Evolutionary conservation across 2,888 invertebrate genomes (phyloP), one percentile per base, ranked within the genome.

Genomic region (Cephus sareptanus): DNA sequence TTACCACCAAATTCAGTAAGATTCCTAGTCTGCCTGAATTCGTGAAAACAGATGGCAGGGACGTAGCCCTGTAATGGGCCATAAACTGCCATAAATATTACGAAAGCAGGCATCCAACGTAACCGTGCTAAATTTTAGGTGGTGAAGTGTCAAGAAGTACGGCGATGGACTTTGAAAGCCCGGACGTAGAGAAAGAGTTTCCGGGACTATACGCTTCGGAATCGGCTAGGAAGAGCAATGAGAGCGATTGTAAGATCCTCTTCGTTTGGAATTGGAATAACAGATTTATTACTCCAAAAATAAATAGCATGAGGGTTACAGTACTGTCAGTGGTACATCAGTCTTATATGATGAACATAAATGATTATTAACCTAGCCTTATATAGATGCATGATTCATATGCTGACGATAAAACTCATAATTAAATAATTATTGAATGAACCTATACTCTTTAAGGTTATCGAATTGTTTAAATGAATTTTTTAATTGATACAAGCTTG

Each of bases 161-260:
- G 71, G 71, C 71, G 71, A 96, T 96, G 96, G 96, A 96, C 93
- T 96, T 96, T 91, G 96, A 96, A 92, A 97, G 97, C 91, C 97
- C 97, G 35, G 97, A 97, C 89, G 96, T 96, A 69, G 97, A 97
- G 92, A 97, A 97, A 91, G 97, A 97, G 90, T 97, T 97, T 92
- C 97, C 97, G 34, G 97, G 97, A 74, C 92, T 97, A 76, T 97
- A 97, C 89, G 96, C 96, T 69, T 96, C 96, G 3, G 97, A 97
- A 92, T 93, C 94, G 75, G 95, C 95, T 69, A 95, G 95, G 88
- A 95, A 94, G 91, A 95, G 94, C 89, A 96, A 96, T 88, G 96
- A 97, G 92, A 96, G 96, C 90, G 96, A 97, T 90, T 96, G 96
- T 96, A 94, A 94, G 95, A 93, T 82, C 40, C 80, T 56, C 56